Evolutionary conservation across 1,140 invertebrate genomes (phyloP).

Genomic region (Heliconius congener): DNA sequence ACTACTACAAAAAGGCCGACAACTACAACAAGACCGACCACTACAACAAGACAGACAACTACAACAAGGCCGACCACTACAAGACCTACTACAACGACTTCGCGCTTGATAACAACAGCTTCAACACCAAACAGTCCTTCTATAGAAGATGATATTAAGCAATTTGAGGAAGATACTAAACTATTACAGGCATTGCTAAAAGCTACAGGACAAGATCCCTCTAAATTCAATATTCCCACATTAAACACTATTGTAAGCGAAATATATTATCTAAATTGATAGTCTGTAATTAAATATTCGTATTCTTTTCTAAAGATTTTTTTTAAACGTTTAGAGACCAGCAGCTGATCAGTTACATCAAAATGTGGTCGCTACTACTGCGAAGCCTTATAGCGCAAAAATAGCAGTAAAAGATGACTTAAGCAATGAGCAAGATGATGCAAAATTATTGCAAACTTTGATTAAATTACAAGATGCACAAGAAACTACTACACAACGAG

Average conservation of each 20-base stretch:
- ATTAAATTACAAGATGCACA: constrained; percentile 74
- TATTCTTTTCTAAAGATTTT: background rate
- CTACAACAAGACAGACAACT: constrained; percentile 35
- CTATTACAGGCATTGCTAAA: constrained; percentile 74
- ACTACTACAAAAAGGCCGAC: constrained; percentile 54
- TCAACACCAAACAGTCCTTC: constrained; percentile 58
- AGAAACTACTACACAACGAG: constrained; percentile 67
- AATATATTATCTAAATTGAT: background rate
- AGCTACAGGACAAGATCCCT: constrained; percentile 77
- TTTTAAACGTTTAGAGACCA: constrained; percentile 53
- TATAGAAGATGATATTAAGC: constrained; percentile 77
- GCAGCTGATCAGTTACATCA: constrained; percentile 35
- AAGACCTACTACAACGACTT: constrained; percentile 43
- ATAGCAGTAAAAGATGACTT: constrained; percentile 74
- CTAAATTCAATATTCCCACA: constrained; percentile 75
- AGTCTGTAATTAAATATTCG: background rate
- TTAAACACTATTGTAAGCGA: constrained; percentile 60
- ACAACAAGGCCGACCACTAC: constrained; percentile 55
- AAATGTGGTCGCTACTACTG: constrained; percentile 41
- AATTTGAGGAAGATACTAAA: constrained; percentile 79
- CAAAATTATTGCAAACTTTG: constrained; percentile 75
- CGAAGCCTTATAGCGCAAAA: constrained; percentile 61
- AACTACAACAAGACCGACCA: constrained; percentile 47
- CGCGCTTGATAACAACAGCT: constrained; percentile 50
- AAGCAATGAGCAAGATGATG: constrained; percentile 72